phyloP scores from a whole-genome alignment of 2,797 vertebrate genomes.

The Cyclopterus lumpus region DNA sequence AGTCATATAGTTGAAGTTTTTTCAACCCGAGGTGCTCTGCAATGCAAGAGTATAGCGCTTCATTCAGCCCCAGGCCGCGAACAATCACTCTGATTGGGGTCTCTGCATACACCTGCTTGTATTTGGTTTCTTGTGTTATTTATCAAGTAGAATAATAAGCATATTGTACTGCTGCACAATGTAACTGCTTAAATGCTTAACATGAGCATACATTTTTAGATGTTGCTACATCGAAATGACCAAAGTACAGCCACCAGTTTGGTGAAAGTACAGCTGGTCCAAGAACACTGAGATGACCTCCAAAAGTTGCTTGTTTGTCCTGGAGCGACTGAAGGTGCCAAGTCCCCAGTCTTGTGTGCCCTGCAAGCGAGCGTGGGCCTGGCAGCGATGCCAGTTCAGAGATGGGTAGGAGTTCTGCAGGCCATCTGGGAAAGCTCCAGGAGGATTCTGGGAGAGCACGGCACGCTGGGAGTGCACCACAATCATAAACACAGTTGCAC shows the following conservation, averaged over 20 bases:
- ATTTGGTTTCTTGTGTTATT: neutral
- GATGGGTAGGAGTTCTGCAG: constrained; percentile 72
- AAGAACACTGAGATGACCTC: constrained; percentile 79
- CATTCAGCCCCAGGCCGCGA: no score
- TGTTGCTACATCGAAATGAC: constrained; percentile 10
- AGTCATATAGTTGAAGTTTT: neutral
- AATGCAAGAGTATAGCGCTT: no score
- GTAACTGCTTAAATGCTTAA: neutral
- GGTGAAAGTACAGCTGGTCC: constrained; percentile 57
- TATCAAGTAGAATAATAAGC: neutral
- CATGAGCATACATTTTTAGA: neutral
- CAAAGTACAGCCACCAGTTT: constrained; percentile 18
- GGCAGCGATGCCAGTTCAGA: constrained; percentile 76
- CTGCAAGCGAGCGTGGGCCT: constrained; percentile 62
- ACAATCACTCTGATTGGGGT: no score
- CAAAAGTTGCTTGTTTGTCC: constrained; percentile 82
- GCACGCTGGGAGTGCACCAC: constrained; percentile 67
- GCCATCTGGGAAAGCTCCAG: constrained; percentile 88
- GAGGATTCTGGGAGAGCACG: constrained; percentile 74
- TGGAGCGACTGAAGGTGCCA: constrained; percentile 75
- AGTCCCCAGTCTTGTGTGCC: constrained; percentile 75
- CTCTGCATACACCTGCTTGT: neutral
- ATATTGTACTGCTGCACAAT: neutral
- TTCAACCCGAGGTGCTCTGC: no score
- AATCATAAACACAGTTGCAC: constrained; percentile 49